These are phyloP conservation scores for Lycophotia porphyrea DNA, from an alignment of 2,888 invertebrate species.

Conservation along the genomic window DNA sequence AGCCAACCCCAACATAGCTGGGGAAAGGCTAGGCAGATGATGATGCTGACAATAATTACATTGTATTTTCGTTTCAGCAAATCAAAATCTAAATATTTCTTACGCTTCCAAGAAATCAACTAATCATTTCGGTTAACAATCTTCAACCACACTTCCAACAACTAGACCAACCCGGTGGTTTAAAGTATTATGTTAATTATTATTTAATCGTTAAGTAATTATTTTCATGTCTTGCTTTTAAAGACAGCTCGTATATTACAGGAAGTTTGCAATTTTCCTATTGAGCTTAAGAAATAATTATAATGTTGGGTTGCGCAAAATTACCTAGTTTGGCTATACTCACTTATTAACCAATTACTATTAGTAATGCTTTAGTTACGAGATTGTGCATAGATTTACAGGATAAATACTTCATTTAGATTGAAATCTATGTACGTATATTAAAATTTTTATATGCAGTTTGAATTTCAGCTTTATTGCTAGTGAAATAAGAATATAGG, in stretches of 20 bases:
- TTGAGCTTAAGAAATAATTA: constrained; percentile 52
- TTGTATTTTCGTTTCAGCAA: too few relatives aligned
- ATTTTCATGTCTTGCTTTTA: constrained; percentile 51
- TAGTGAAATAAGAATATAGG: not conserved
- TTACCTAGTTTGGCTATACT: constrained; percentile 38
- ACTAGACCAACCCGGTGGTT: not conserved
- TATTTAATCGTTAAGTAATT: constrained; percentile 43
- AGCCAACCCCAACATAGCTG: too few relatives aligned
- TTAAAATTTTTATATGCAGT: not conserved
- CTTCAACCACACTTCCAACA: not conserved
- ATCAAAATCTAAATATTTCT: not conserved
- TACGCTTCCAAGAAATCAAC: not conserved
- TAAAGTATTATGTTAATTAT: constrained; percentile 31
- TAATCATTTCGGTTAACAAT: not conserved
- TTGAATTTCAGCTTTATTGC: not conserved
- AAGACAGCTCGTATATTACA: constrained; percentile 38
- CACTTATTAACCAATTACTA: constrained; percentile 44
- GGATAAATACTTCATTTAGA: constrained; percentile 6
- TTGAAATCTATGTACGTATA: not conserved
- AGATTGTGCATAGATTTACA: not conserved
- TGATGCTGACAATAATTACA: too few relatives aligned
- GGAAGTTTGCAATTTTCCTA: constrained; percentile 54
- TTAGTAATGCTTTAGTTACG: constrained; percentile 22
- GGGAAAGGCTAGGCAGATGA: too few relatives aligned
- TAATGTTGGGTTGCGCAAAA: constrained; percentile 45